Conservation (phyloP, 2,113 vertebrate genomes). For the Saccopteryx bilineata region DNA sequence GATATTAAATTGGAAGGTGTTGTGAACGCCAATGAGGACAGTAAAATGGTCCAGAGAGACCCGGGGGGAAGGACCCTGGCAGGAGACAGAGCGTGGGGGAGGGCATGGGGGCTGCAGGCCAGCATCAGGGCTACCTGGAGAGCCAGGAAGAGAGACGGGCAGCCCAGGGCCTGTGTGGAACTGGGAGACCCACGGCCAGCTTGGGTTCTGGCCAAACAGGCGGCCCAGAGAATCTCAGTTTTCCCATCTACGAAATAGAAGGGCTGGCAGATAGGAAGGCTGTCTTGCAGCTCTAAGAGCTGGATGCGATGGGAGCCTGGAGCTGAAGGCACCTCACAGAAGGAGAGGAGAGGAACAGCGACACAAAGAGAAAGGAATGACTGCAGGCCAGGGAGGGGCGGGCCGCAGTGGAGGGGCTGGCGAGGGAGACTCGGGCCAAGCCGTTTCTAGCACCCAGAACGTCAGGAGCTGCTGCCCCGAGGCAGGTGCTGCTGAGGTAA, state of each 20-base stretch:
- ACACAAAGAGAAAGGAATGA: too few species aligned
- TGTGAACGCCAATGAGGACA: slow-evolving; percentile 77
- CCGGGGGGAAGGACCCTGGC: background rate
- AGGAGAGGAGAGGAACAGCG: background rate
- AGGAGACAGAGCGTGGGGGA: background rate
- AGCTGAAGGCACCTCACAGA: background rate
- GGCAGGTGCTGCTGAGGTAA: background rate
- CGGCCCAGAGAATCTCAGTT: background rate
- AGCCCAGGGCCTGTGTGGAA: background rate
- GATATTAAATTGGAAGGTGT: slow-evolving; percentile 81
- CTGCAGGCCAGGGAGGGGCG: background rate
- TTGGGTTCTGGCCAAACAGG: background rate
- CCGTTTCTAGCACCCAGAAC: background rate
- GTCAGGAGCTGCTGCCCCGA: background rate
- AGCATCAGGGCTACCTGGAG: background rate
- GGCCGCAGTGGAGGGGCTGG: background rate
- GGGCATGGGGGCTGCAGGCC: background rate
- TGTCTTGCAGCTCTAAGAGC: background rate
- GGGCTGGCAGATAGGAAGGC: background rate
- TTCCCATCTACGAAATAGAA: slow-evolving; percentile 1
- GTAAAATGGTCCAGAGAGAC: slow-evolving; percentile 64
- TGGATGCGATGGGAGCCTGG: background rate
- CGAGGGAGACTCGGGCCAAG: background rate
- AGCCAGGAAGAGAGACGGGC: background rate
- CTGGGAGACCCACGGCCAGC: background rate